Evolutionary conservation across 2,888 invertebrate genomes (phyloP).

Genomic region (Salpingus planirostris): DNA sequence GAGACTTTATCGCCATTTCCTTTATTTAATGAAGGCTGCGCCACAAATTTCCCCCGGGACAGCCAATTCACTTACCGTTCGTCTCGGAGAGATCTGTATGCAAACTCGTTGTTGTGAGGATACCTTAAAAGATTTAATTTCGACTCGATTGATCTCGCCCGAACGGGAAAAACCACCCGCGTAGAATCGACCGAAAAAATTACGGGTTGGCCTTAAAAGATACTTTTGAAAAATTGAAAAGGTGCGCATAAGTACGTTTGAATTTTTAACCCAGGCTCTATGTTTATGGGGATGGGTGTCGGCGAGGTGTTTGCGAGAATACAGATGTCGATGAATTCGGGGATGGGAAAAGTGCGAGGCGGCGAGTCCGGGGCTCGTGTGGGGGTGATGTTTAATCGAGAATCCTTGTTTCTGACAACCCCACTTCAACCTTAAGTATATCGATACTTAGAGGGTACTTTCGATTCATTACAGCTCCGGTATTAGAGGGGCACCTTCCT

Average conservation of each 20-base stretch:
- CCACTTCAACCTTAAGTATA: conserved; percentile 31
- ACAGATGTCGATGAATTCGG: conserved; percentile 26
- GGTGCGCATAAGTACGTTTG: conserved; percentile 25
- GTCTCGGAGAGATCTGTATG: no score
- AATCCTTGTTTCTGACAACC: conserved; percentile 37
- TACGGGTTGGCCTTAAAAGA: no score
- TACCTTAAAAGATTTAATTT: no score
- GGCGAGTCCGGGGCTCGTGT: conserved; percentile 10
- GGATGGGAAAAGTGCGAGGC: conserved; percentile 11
- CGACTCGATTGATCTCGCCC: no score
- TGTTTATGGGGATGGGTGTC: conserved; percentile 23
- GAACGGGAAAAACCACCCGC: no score
- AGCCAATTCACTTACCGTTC: no score
- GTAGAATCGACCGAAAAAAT: no score
- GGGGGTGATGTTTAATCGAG: conserved; percentile 35
- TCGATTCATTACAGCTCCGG: conserved; percentile 31
- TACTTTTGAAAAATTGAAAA: conserved; percentile 22
- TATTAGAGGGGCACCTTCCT: no score
- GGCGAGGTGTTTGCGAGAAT: conserved; percentile 22
- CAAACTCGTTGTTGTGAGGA: no score
- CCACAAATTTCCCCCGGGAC: no score
- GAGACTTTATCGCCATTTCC: no score
- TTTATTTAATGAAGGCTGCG: no score
- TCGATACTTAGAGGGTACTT: conserved; percentile 32
- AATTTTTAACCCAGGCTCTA: conserved; percentile 24